Base-by-base conservation (phyloP, 2,797 vertebrate species). In the Benthosema pterotum region DNA sequence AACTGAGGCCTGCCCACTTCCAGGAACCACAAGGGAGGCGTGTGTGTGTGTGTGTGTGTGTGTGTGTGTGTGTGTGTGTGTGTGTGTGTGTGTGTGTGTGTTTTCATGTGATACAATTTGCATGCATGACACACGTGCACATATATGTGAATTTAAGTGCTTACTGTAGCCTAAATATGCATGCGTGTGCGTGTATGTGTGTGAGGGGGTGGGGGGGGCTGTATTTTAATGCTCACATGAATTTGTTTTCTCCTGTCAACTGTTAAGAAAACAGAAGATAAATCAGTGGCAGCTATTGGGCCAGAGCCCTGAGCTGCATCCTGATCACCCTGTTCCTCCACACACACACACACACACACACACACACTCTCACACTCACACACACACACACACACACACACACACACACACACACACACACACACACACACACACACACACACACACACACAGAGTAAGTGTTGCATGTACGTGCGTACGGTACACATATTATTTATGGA, bases 241-340 rank as follows among this genome's bases (percentile, higher is more conserved):
- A 87, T 84, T 83, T 82, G 72, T 81, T 86, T 84, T 69, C 65
- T 67, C 66, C 71, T 78, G 83, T 87, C 84, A 84, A 65, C 80
- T 70, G 66, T 85, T 84, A 80, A 81, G 76, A 87, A 90, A 90
- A 83, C 78, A 84, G 77, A 76, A 83, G 77, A 87, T 90, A 85
- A 87, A 88, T 89, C 83, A 80, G 67, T 48, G 57, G 58, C 58
- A 80, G 77, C 60, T 69, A 84, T 75, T 71, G 78, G 60, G 69
- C 58, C 28, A 47, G 46, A 63, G 71, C 75, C 71, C 75, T 67
- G 75, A 72, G 68, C 74, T 75, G 83, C 80, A 86, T 84, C 75
- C 72, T 67, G 74, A 87, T 81, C 67, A 79, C 55, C 75, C 66
- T 67, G 28, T 32, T 8, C 3, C 5, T 17, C 13, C 45, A 3